Evolutionary conservation across 2,113 vertebrate genomes (phyloP).

Genomic region (Mus spicilegus): DNA sequence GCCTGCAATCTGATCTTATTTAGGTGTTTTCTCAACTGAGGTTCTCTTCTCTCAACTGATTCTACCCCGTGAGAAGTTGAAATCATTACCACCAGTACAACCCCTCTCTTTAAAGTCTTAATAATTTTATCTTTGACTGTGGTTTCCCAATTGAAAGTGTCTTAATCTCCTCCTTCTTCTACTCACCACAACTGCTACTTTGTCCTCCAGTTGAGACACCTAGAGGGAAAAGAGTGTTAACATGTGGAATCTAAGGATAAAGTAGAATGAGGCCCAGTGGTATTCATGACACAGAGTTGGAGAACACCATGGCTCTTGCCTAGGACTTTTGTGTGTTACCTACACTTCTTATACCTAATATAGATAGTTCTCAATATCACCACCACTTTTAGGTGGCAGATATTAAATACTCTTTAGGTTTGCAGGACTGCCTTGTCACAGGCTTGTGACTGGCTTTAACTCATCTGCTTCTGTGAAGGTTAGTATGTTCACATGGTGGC

Average conservation of each 20-base stretch:
- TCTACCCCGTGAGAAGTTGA: background rate
- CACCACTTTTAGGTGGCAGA: fast-evolving
- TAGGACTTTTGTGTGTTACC: fast-evolving
- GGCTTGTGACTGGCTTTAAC: background rate
- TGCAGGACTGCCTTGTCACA: background rate
- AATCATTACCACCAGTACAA: background rate
- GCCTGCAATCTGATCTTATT: background rate
- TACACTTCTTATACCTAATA: background rate
- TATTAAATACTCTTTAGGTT: fast-evolving
- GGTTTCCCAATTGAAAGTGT: background rate
- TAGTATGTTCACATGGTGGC: background rate
- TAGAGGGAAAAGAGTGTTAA: background rate
- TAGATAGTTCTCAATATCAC: background rate
- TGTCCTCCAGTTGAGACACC: too few relatives aligned
- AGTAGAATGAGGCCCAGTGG: background rate
- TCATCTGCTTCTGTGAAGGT: background rate
- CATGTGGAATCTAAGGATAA: background rate
- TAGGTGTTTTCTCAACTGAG: background rate
- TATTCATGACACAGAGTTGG: fast-evolving
- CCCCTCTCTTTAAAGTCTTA: background rate
- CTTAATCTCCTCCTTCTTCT: background rate
- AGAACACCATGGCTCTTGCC: background rate
- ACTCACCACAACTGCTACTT: fast-evolving
- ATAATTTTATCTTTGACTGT: background rate
- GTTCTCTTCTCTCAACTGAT: background rate